phyloP scores from a whole-genome alignment of 1,140 invertebrate genomes.

The Leptonema lineaticorne region DNA sequence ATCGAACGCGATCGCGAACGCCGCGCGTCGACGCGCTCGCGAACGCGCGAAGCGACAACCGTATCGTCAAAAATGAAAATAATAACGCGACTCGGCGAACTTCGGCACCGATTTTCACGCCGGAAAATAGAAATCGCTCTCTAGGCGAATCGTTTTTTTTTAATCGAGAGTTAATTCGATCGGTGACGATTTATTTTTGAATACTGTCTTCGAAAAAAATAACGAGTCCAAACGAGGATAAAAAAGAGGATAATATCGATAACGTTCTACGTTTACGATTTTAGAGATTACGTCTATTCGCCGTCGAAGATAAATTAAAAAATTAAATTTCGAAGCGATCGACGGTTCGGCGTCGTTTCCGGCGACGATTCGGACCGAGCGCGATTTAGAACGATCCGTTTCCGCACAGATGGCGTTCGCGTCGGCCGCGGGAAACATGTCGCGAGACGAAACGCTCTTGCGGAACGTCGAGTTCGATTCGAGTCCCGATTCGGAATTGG shows the following conservation, averaged over 20 bases:
- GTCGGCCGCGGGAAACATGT: neutral
- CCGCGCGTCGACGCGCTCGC: neutral
- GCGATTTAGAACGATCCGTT: neutral
- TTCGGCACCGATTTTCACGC: neutral
- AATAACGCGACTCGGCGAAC: neutral
- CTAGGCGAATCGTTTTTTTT: neutral
- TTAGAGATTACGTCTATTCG: neutral
- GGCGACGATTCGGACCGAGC: neutral
- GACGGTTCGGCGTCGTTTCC: neutral
- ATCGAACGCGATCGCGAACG: neutral
- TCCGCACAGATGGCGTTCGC: neutral
- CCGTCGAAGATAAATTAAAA: neutral
- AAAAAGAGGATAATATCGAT: too few species aligned
- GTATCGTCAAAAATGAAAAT: neutral
- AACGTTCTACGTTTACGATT: too few species aligned
- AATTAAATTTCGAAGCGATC: neutral
- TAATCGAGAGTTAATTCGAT: too few species aligned
- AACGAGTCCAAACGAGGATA: too few species aligned
- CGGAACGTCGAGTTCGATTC: conserved; percentile 96
- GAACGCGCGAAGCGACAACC: neutral
- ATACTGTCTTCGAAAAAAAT: too few species aligned
- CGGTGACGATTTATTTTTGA: too few species aligned
- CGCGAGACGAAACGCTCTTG: too few species aligned
- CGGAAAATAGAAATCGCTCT: too few species aligned
- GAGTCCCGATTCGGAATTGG: conserved; percentile 88